Evolutionary conservation across 2,113 vertebrate species (phyloP).

Genomic region (Puffinus mauretanicus): DNA sequence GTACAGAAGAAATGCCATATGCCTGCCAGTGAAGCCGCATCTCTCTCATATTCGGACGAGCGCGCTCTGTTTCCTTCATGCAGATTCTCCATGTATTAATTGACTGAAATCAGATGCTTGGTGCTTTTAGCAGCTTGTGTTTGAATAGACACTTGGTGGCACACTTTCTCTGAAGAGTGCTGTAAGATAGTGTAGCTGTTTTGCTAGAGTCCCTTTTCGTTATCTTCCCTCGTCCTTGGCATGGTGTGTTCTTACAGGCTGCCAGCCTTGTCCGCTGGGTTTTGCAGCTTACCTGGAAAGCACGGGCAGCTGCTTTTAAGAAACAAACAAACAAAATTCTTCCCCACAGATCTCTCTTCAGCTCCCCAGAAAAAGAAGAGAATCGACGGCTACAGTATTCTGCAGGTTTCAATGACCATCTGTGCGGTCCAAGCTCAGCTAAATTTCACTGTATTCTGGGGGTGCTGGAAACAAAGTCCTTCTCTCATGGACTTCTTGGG

Average conservation of each 20-base stretch:
- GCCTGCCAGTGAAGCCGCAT: not conserved
- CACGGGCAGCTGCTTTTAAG: not conserved
- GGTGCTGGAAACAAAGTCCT: not conserved
- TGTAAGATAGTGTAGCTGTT: not conserved
- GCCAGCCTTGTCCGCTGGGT: not conserved
- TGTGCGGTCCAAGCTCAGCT: not conserved
- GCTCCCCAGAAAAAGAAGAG: not conserved
- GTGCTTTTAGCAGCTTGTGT: not conserved
- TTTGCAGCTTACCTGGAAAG: not conserved
- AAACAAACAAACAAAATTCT: not conserved
- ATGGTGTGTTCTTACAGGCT: not conserved
- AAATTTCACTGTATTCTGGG: not conserved
- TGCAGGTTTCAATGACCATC: not conserved
- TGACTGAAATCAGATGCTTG: not conserved
- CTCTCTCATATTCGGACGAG: not conserved
- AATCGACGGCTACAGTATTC: not conserved
- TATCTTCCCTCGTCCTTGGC: not conserved
- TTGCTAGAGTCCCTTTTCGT: not conserved
- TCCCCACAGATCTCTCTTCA: not conserved
- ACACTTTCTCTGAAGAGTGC: constrained; percentile 38
- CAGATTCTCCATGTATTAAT: not conserved
- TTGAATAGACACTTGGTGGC: constrained; percentile 52
- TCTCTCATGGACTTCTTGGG: not conserved
- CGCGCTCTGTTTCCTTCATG: not conserved
- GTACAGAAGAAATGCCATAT: not conserved